Conservation (phyloP, 2,113 vertebrate species). For the Albula goreensis region DNA sequence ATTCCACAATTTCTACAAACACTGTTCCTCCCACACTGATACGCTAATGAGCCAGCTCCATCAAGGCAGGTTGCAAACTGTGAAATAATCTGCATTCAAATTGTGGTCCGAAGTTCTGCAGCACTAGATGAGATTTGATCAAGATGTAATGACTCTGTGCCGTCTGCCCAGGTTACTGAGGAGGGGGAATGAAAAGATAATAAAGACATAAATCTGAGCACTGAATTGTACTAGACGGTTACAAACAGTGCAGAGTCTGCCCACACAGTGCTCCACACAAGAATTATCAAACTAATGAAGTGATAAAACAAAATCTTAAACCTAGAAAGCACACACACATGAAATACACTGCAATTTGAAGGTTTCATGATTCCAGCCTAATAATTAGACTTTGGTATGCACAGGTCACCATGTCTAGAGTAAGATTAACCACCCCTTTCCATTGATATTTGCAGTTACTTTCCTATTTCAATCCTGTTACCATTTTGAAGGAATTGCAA, state of each 20-base stretch:
- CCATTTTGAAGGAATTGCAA: not conserved
- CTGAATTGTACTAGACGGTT: slow-evolving; percentile 35
- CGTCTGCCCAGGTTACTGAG: slow-evolving; percentile 34
- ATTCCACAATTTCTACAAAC: slow-evolving; percentile 26
- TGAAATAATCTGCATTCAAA: slow-evolving; percentile 48
- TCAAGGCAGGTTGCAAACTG: slow-evolving; percentile 43
- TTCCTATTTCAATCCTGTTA: slow-evolving; percentile 8
- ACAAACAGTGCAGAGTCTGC: slow-evolving; percentile 30
- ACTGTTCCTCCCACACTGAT: slow-evolving; percentile 35
- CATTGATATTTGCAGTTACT: not conserved
- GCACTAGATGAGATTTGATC: slow-evolving; percentile 42
- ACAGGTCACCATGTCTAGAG: not conserved
- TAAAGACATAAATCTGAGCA: slow-evolving; percentile 42
- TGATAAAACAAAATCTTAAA: slow-evolving; percentile 35
- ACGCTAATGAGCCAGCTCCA: slow-evolving; percentile 36
- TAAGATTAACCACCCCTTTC: not conserved
- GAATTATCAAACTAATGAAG: slow-evolving; percentile 45
- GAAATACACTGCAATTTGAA: slow-evolving; percentile 18
- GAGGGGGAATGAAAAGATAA: slow-evolving; percentile 41
- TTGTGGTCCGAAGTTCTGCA: slow-evolving; percentile 36
- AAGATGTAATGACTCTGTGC: slow-evolving; percentile 34
- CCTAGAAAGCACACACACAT: slow-evolving; percentile 29
- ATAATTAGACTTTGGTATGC: slow-evolving; percentile 1
- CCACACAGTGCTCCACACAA: slow-evolving; percentile 31
- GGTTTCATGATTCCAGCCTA: slow-evolving; percentile 23